These are phyloP conservation scores for Lithophane semibrunnea DNA, from an alignment of 2,888 invertebrate species.

Conservation along the genomic window DNA sequence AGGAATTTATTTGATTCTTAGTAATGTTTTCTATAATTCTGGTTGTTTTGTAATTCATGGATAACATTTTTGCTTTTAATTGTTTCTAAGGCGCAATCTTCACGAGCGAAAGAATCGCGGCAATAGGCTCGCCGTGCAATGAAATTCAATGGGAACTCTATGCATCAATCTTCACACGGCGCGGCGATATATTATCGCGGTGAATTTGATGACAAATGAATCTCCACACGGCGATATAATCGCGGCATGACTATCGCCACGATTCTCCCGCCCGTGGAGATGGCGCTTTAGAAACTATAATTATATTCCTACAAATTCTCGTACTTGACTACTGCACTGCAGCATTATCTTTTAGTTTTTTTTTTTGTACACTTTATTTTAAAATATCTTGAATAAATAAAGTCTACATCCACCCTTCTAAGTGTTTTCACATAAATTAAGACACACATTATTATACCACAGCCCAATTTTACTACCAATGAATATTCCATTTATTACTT, in stretches of 20 bases:
- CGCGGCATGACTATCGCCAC: too few relatives aligned
- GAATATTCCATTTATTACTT: conserved; percentile 26
- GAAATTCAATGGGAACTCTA: too few relatives aligned
- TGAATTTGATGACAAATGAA: too few relatives aligned
- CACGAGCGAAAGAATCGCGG: too few relatives aligned
- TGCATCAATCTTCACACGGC: too few relatives aligned
- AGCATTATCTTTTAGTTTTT: background rate
- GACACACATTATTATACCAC: background rate
- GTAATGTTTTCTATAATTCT: background rate
- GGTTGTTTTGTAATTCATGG: background rate
- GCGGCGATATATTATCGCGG: too few relatives aligned
- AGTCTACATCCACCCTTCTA: too few relatives aligned
- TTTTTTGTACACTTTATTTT: background rate
- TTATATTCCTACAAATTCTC: too few relatives aligned
- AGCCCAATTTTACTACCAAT: conserved; percentile 15
- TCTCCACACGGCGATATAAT: too few relatives aligned
- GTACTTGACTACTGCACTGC: background rate
- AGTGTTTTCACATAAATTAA: background rate
- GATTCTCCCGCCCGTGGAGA: too few relatives aligned
- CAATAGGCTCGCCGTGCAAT: too few relatives aligned
- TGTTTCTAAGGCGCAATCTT: background rate
- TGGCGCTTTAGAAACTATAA: too few relatives aligned
- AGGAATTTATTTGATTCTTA: background rate
- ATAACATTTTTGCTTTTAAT: background rate
- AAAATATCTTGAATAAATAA: background rate